Evolutionary conservation across 2,113 vertebrate species (phyloP), one percentile per base, ranked within the genome.

Genomic region (Nothocercus julius): DNA sequence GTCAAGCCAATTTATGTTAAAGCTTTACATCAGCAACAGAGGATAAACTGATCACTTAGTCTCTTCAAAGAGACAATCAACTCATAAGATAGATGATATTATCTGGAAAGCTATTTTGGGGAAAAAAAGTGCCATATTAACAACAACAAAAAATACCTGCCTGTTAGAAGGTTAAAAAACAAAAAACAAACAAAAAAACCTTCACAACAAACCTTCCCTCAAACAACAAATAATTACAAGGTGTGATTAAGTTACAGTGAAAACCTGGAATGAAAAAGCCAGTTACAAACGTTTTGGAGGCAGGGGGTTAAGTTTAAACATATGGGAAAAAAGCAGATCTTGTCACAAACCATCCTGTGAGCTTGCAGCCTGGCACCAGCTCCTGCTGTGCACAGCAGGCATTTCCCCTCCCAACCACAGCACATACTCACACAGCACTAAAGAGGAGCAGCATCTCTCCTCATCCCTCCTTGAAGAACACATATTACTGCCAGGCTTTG

Each of bases 331-430:
- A 84, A n/a, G 0, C 70, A 85, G 62, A 70, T 75, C 80, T 91
- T 94, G 79, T 91, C 88, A 89, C 77, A 58, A 87, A 75, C 81
- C 61, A 58, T 87, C 56, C 30, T 63, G 38, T 40, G 36, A 91
- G 83, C 32, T 85, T 90, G 56, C 54, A 90, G 73, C 73, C 91
- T 89, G 97, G 93, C 96, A 97, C 95, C 96, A 95, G 34, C 84
- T 95, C 96, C 95, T 90, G 95, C 96, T 97, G 97, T 92, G 97
- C 95, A 94, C 96, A 96, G 90, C 95, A 96, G 95, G 95, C 75
- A 42, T 84, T 96, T 96, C 96, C 93, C 72, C 42, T 86, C 69
- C 30, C 69, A 90, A 78, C 32, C 53, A 68, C 30, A 89, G 61
- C 53, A 18, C 45, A 51, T 32, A 69, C 81, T 84, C 76, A 77